phyloP scores from a whole-genome alignment of 64 coral and sea anemone species.

The Porites lutea region DNA sequence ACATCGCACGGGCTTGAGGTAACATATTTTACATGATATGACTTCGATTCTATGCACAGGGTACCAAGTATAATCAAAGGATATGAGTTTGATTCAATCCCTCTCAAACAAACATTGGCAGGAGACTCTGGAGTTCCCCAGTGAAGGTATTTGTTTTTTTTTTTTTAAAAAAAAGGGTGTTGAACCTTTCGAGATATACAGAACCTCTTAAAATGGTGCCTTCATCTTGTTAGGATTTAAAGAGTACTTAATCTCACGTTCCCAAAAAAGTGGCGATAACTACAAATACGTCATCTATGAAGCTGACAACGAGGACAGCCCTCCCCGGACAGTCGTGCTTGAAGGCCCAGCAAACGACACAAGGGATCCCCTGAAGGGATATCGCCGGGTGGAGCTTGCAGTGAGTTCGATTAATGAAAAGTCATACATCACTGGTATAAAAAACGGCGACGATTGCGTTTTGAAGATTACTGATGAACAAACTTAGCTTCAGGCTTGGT shows the following conservation, averaged over 20 bases:
- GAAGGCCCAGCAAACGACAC: constrained; percentile 19
- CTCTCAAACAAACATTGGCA: constrained; percentile 19
- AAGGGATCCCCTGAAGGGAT: constrained; percentile 25
- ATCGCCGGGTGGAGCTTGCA: not conserved
- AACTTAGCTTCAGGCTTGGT: not conserved
- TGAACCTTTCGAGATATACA: not conserved
- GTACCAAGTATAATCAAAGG: not conserved
- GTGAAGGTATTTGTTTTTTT: not conserved
- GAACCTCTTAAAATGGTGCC: not conserved
- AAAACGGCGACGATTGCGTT: constrained; percentile 25
- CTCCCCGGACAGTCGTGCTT: not conserved
- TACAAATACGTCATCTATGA: not conserved
- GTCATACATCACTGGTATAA: constrained; percentile 17
- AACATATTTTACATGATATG: no score
- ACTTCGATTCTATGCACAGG: no score
- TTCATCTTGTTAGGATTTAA: not conserved
- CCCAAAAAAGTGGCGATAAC: constrained; percentile 1
- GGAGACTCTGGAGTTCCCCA: not conserved
- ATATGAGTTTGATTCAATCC: not conserved
- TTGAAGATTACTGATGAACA: constrained; percentile 2
- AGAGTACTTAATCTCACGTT: constrained; percentile 2
- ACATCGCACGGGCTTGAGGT: no score
- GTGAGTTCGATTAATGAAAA: not conserved
- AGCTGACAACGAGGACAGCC: not conserved
- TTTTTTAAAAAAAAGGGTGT: not conserved